A percentile compares a stretch with the other conserved stretches of the same genome.
These are phyloP conservation scores for Lucinisca nassula DNA, from an alignment of 2,888 invertebrate genomes.

Conservation along the genomic window DNA sequence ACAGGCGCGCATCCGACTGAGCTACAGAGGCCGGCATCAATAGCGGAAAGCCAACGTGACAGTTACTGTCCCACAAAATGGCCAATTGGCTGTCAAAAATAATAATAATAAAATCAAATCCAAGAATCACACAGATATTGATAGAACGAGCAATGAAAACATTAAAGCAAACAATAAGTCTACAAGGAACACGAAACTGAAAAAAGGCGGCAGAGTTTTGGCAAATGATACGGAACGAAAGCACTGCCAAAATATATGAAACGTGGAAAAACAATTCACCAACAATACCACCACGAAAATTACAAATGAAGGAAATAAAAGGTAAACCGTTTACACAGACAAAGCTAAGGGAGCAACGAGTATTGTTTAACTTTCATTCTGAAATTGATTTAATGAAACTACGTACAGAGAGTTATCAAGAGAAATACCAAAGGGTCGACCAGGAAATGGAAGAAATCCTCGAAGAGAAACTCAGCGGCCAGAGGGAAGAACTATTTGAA, in stretches of 20 bases:
- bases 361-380: not conserved
- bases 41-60: no score
- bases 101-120: no score
- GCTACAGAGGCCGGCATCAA: no score
- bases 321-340: not conserved
- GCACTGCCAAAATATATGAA: not conserved
- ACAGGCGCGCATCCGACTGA: no score
- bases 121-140: not conserved
- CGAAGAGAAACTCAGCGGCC: not conserved
- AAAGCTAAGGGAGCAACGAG: not conserved
- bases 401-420: not conserved
- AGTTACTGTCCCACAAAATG: no score
- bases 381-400: not conserved
- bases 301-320: not conserved
- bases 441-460: not conserved
- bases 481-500: not conserved
- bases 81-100: no score
- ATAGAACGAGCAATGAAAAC: not conserved
- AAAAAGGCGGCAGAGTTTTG: not conserved
- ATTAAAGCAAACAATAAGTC: not conserved
- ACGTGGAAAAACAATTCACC: not conserved
- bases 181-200: not conserved
- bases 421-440: not conserved
- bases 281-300: not conserved
- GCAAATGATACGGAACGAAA: not conserved